phyloP scores from a whole-genome alignment of 2,888 invertebrate species.

The Idaea aversata region DNA sequence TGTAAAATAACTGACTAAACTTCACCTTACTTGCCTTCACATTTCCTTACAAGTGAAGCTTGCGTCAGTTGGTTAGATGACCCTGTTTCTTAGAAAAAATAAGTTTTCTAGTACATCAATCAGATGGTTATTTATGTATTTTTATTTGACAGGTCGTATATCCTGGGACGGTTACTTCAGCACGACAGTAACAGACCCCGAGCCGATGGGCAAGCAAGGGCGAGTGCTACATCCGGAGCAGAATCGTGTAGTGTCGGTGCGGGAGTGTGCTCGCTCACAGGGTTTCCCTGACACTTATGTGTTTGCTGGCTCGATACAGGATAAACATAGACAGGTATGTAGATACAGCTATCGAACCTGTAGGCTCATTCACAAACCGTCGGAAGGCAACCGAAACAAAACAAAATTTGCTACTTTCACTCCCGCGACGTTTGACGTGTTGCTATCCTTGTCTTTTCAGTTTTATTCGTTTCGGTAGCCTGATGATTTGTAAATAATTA shows the following conservation, averaged over 20 bases:
- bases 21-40: not conserved
- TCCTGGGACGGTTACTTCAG: slow-evolving; percentile 93
- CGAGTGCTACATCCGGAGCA: slow-evolving; percentile 91
- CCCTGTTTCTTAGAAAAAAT: not conserved
- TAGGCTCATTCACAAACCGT: no score
- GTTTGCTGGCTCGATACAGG: slow-evolving; percentile 87
- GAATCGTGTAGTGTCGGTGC: slow-evolving; percentile 89
- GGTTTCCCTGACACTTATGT: slow-evolving; percentile 88
- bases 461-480: no score
- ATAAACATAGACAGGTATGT: slow-evolving; percentile 90
- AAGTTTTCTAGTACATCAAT: no score
- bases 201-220: slow-evolving; percentile 95
- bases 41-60: not conserved
- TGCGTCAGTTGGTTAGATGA: not conserved
- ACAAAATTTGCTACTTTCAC: no score
- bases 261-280: slow-evolving; percentile 93
- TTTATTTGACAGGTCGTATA: slow-evolving; percentile 75
- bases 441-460: no score
- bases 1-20: not conserved
- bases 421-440: no score
- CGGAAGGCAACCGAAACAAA: no score
- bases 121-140: not conserved
- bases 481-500: no score
- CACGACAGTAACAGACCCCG: slow-evolving; percentile 92
- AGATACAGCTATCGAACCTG: not conserved